Evolutionary conservation across 2,888 invertebrate genomes (phyloP), one percentile per base, ranked within the genome.

Genomic region (Lacanobia oleracea): DNA sequence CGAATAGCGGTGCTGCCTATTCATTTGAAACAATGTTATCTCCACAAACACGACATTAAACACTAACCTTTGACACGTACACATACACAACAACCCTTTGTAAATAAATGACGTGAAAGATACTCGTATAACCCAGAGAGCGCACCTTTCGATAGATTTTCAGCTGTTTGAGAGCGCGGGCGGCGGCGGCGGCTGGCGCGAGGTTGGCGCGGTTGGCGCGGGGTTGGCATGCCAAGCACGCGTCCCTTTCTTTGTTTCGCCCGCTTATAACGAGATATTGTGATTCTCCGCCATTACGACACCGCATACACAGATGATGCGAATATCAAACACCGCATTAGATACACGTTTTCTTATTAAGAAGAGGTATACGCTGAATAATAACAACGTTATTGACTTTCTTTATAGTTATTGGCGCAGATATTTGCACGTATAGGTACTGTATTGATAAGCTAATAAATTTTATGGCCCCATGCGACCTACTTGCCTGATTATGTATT

Each of bases 321-420:
- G 94, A 94, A 95, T 94, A 95, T 93, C 94, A 94, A 94, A 94
- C 94, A 92, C 91, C 91, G 90, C 91, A 92, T 94, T 94, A 94
- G 91, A 92, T 92, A 94, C 94, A 94, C 94, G 94, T 94, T 94
- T 94, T 94, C 94, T 94, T 95, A 95, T 95, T 94, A 95, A 93
- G 91, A 90, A 82, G 90, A 89, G 88, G 90, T 92, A 90, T 88
- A 89, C 89, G 83, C 87, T 92, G 94, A 94, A 94, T 95, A 93
- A 91, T 92, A 94, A 94, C 90, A 87, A 79, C 68, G 84, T 84
- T 91, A 91, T 92, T 89, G 91, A 89, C 87, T 89, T 81, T 86
- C 67, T 79, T 86, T 69, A 81, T 83, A 78, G 81, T 77, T 85
- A 85, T 85, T 71, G 82, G 81, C 72, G 78, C 62, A 69, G 76